Evolutionary conservation across 1,140 invertebrate genomes (phyloP), one percentile per base, ranked within the genome.

Genomic region (Drosophila yakuba): DNA sequence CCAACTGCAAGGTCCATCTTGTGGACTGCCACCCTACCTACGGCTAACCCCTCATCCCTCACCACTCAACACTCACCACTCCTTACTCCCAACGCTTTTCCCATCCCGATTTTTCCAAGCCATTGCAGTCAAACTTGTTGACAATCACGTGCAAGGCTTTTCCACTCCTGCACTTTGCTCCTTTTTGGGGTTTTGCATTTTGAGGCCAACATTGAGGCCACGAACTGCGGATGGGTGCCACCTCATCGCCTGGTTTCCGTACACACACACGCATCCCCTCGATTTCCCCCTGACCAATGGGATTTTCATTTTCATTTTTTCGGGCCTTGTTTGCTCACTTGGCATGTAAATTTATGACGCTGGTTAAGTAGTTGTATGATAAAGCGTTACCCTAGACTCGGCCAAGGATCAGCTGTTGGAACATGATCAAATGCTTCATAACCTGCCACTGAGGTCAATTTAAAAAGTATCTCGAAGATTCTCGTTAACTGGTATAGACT

Each of bases 201-300:
- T 91, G 88, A 91, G 88, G 88, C 88, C 88, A 91, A 91, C 88
- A 91, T 91, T 91, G 88, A 89, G 88, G 88, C 88, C 88, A 91
- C 88, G 80, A 91, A 85, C 84, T 68, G 80, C 76, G 72, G 64
- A 58, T 76, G 56, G 67, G 63, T 56, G 63, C 67, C 51, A 38
- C 63, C 67, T 67, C 61, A 43, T 54, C 14, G 43, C 60, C 64
- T 17, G 32, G 20, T 38, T 38, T 45, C 11, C 20, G 17, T 15
- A 10, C 15, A 4, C 5, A 2, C 6, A 7, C 44, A 6, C 35
- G 3, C 35, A 43, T 4, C n/a, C 14, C 58, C 74, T 39, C 25
- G 28, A 15, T 32, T 69, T 74, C 25, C 59, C 58, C 32, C 11
- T 52, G n/a, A 14, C 47, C 67, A 14, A 20, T 61, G 15, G 17